Percentiles rank a stretch among this genome's conserved stretches.
phyloP scores from a whole-genome alignment of 92 coral and sea anemone species.

The Bergia sp. region DNA sequence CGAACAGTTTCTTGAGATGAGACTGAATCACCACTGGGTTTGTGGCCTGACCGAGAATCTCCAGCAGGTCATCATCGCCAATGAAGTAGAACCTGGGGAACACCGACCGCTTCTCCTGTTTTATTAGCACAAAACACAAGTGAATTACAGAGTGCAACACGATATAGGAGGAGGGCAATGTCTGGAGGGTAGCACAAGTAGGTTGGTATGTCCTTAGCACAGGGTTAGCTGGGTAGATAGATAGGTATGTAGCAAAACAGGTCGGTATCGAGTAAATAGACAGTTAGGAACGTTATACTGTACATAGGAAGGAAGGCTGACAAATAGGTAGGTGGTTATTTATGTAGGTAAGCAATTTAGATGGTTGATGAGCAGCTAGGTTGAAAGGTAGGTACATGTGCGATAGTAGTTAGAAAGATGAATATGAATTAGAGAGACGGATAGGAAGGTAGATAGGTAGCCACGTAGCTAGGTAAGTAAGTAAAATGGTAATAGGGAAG shows the following conservation, averaged over 20 bases:
- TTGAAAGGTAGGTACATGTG: too few relatives aligned
- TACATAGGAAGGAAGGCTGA: too few relatives aligned
- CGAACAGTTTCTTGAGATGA: constrained; percentile 94
- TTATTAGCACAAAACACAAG: not conserved
- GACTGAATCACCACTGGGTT: constrained; percentile 96
- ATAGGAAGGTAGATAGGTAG: too few relatives aligned
- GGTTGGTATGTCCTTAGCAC: too few relatives aligned
- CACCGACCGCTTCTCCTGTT: constrained; percentile 92
- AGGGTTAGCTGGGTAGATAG: not conserved
- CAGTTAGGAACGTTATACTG: not conserved
- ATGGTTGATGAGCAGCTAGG: too few relatives aligned
- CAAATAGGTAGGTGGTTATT: not conserved
- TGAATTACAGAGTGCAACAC: not conserved
- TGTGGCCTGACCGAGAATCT: constrained; percentile 98
- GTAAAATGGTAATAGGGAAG: too few relatives aligned
- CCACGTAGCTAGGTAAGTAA: too few relatives aligned
- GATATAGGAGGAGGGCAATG: not conserved
- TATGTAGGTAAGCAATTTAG: not conserved
- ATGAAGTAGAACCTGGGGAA: constrained; percentile 98
- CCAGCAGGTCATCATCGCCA: constrained; percentile 90
- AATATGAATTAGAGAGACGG: too few relatives aligned
- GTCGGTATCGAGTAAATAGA: not conserved
- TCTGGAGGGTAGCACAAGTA: too few relatives aligned
- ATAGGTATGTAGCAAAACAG: not conserved
- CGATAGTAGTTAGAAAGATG: too few relatives aligned